Conservation (phyloP, 2,797 vertebrate species). For the Numenius phaeopus region DNA sequence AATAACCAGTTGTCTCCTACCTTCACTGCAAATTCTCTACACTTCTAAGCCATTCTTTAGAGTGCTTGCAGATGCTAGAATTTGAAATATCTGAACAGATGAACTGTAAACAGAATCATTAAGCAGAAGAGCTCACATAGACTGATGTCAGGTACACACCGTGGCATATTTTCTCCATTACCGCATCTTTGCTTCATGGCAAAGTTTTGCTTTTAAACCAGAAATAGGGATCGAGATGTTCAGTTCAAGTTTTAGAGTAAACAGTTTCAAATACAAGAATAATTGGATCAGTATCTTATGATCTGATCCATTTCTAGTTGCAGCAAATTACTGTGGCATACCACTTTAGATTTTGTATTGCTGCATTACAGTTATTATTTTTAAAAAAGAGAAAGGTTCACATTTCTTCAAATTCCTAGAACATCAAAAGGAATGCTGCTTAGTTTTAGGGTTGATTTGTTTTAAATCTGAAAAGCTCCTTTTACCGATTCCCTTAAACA, state of each 20-base stretch:
- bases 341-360: background rate
- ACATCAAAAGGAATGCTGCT: background rate
- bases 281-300: background rate
- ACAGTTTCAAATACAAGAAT: background rate
- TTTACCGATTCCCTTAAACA: background rate
- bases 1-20: background rate
- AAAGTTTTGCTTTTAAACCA: slow-evolving; percentile 14
- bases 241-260: background rate
- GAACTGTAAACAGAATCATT: slow-evolving; percentile 5
- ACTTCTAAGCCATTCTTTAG: background rate
- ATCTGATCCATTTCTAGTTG: background rate
- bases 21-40: background rate
- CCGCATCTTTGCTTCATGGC: background rate
- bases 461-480: background rate
- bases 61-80: background rate
- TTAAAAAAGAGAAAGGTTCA: background rate
- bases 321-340: background rate
- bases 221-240: background rate
- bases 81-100: background rate
- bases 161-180: background rate
- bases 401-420: background rate
- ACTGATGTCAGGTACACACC: background rate
- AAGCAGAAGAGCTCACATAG: background rate
- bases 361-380: background rate
- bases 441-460: background rate